These are phyloP conservation scores for Lutjanus campechanus DNA, from an alignment of 2,797 vertebrate species.

Conservation along the genomic window DNA sequence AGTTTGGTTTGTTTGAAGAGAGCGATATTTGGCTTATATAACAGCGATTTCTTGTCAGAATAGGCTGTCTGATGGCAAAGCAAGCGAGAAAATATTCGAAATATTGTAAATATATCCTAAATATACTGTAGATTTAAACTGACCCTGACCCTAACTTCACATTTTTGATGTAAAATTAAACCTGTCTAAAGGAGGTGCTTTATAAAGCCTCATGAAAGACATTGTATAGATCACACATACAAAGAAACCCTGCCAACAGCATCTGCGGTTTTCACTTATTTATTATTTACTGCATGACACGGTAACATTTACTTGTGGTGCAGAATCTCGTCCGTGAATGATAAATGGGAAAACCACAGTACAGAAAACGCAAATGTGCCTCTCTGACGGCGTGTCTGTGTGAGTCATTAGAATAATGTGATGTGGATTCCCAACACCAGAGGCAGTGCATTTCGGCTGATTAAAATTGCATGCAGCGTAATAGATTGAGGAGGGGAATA, in stretches of 20 bases:
- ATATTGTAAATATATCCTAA: too few species aligned
- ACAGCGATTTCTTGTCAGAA: too few species aligned
- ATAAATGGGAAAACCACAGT: constrained; percentile 29
- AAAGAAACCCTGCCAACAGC: constrained; percentile 6
- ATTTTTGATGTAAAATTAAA: not conserved
- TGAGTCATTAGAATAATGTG: constrained; percentile 64
- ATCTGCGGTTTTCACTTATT: constrained; percentile 36
- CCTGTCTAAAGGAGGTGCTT: not conserved
- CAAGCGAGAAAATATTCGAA: too few species aligned
- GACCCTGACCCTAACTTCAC: not conserved
- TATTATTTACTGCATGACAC: constrained; percentile 45
- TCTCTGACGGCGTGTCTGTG: constrained; percentile 38
- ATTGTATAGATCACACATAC: not conserved
- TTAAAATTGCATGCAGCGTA: constrained; percentile 61
- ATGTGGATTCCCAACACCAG: constrained; percentile 58
- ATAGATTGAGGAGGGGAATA: constrained; percentile 42
- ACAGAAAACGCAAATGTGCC: constrained; percentile 11
- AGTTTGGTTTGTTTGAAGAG: too few species aligned
- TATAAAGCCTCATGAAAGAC: constrained; percentile 3
- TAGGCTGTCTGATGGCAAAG: too few species aligned
- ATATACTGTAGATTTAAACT: too few species aligned
- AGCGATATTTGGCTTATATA: too few species aligned
- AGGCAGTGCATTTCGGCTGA: constrained; percentile 56
- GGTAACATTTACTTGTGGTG: constrained; percentile 37
- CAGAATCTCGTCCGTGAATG: constrained; percentile 26